Base-by-base conservation (phyloP, 2,888 invertebrate genomes). In the Gerris lacustris region DNA sequence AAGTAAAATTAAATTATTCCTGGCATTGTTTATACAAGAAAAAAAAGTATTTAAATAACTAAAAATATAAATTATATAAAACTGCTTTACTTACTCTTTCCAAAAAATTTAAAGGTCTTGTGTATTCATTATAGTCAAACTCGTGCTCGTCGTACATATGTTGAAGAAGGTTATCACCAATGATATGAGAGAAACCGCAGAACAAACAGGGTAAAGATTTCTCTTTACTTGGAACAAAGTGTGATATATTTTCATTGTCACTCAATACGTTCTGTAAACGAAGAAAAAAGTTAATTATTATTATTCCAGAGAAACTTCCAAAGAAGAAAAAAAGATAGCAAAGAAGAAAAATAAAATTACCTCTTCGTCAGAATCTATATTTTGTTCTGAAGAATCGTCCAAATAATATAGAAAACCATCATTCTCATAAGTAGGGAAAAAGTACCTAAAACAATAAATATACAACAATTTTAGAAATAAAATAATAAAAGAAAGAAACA, bases 381-480 rank as follows among this genome's bases (percentile, higher is more conserved):
- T 66, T 69, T 68, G 67, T 64, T 15, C 64, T 9, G 31, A 9
- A n/a, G 64, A n/a, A 64, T 89, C 88, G 76, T 94, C 92, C 66
- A 96, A 84, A 74, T 88, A 87, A 78, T 89, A 93, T 5, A 96
- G 81, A 77, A 97, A 87, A 18, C 91, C 86, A 82, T 97, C 97
- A 82, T 95, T 93, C 80, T 96, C 96, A 79, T 92, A 91, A 0
- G 94, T 92, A 0, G 96, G 92, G 79, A 96, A 95, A 79, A 90
- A 94, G 81, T 89, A 94, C 78, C 85, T 86, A 77, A 43, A 80
- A 80, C 71, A 67, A 73, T 4, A 31, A 31, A 31, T 31, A 31
- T 31, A 31, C 31, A 31, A 31, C 1, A 31, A 31, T 31, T 31
- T 31, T 2, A 31, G 31, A 31, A 31, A 31, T 31, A 31, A 31